Conservation (phyloP, 1,140 invertebrate species). For the Brachionus paranguensis region DNA sequence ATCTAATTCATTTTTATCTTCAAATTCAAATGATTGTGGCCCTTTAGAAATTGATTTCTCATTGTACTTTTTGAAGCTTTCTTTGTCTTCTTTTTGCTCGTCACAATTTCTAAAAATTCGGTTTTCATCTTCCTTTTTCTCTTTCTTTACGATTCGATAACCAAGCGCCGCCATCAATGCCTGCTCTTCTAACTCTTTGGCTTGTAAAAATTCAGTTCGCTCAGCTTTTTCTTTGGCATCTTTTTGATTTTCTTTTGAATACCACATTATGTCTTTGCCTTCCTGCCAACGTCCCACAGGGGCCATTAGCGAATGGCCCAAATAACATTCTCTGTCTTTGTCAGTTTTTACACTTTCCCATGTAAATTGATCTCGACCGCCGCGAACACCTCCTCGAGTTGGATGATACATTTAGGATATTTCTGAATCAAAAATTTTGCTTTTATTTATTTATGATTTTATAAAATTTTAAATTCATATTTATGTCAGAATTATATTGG, state of each 20-base stretch:
- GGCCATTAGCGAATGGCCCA: conserved; percentile 37
- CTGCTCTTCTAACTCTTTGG: conserved; percentile 34
- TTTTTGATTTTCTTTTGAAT: neutral
- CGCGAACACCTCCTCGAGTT: conserved; percentile 31
- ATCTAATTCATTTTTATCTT: conserved; percentile 22
- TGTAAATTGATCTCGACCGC: conserved; percentile 27
- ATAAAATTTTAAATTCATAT: no score
- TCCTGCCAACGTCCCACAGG: conserved; percentile 22
- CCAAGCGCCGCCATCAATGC: conserved; percentile 35
- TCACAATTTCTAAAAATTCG: no score
- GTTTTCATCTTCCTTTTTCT: neutral
- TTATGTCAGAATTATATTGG: neutral
- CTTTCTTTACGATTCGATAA: conserved; percentile 31
- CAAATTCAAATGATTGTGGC: neutral
- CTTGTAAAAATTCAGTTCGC: neutral
- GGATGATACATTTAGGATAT: conserved; percentile 28
- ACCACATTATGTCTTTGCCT: conserved; percentile 30
- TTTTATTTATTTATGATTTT: neutral
- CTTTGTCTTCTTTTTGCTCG: neutral
- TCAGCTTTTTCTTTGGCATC: neutral
- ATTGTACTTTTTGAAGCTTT: neutral
- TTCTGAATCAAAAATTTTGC: neutral
- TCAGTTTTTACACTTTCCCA: conserved; percentile 32
- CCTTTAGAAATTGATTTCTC: neutral
- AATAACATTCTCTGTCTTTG: conserved; percentile 40